Base-by-base conservation (phyloP, 2,797 vertebrate genomes). In the Notolabrus celidotus region DNA sequence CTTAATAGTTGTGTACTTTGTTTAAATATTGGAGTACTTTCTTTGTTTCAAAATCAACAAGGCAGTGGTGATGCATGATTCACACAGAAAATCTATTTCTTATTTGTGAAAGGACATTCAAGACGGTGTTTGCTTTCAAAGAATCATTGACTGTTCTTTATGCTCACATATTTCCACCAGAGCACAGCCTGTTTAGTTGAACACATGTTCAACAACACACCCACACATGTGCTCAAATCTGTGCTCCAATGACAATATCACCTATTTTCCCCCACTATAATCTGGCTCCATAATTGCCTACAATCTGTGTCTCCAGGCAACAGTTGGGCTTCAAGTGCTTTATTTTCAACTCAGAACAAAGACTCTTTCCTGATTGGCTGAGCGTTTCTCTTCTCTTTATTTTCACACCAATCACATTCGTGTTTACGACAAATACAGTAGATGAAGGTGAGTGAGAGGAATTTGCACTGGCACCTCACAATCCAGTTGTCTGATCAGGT, bases 301-400 rank as follows among this genome's bases (percentile, higher is more conserved):
- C 82, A 82, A 80, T 85, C 74, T 82, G 85, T 84, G 89, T 91
- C 79, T 88, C 89, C 63, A 87, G 84, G 90, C 92, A 92, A 91
- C 90, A 89, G 88, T 83, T 86, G 58, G 61, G 77, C 77, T 82
- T 84, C 64, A 70, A 87, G 86, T 85, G 83, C 75, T 87, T 83
- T 82, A 87, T 91, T 89, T 87, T 84, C 85, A 86, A 79, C 80
- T 57, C 34, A 0, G 58, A 84, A 88, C 86, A 86, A 88, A 87
- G 64, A 46, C 59, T 74, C 53, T 20, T 60, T 81, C 74, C 81
- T 71, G 67, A 92, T 91, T 90, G 88, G 89, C 72, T 59, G 36
- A 12, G 73, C 69, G 19, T 15, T 3, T 39, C 25, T 56, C 52
- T 50, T 62, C 36, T 76, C 22, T 75, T 66, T 38, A 53, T 81